Base-by-base conservation (phyloP, 37 sponge, comb jelly and placozoan species). In the Agelas oroides region DNA sequence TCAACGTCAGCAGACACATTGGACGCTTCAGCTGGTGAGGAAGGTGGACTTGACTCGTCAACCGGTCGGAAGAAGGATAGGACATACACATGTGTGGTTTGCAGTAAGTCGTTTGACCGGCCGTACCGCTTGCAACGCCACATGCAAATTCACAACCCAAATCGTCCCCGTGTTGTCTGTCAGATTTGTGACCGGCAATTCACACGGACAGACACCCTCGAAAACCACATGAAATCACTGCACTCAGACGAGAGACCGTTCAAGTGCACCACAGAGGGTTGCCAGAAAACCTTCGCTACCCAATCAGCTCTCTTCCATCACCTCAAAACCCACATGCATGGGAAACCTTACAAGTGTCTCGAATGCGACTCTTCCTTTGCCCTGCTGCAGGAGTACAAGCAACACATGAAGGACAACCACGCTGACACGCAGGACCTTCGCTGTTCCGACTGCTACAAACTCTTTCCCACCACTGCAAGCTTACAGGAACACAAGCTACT, bases 111-210 rank as follows among this genome's bases (percentile, higher is more conserved):
- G 12, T 92, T 88, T 68, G 87, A 75, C 30, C 69, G 84, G 17
- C 86, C 78, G 2, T 83, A 86, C 53, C 74, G 86, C 1, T 68
- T 92, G 0, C 70, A 81, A 54, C 83, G 92, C 0, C 92, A 92
- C 53, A 66, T 83, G 0, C 73, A 87, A 30, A 85, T 85, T 0
- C 93, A 92, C 39, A 74, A 92, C 71, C 93, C 93, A 3, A 88
- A 88, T 71, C 52, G 93, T 31, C 89, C 85, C 8, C 57, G 62
- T 27, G 66, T 88, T 30, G 35, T 57, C 6, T 92, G 93, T 64
- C 69, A 74, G 32, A 62, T 82, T 65, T 92, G 93, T 65, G 69
- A 65, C 33, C 65, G 71, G 28, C 59, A 65, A 28, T 85, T 92
- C 67, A 84, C 88, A 5, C 35, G 88, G 20, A 46, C 68, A 20